These are phyloP conservation scores for Ostrea edulis DNA, from an alignment of 1,140 invertebrate species.

Conservation along the genomic window DNA sequence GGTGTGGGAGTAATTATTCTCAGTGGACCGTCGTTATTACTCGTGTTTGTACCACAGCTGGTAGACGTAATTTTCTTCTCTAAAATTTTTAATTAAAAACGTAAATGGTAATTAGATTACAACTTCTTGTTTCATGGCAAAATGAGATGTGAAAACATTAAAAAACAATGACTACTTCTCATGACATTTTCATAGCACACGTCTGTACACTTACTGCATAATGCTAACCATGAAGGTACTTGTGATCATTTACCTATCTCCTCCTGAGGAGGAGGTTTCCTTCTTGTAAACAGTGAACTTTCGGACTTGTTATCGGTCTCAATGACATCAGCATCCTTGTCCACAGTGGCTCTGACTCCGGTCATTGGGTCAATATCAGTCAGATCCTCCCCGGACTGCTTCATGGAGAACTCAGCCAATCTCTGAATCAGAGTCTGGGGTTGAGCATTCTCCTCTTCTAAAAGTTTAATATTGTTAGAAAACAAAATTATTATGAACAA, in stretches of 20 bases:
- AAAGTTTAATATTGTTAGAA: not conserved
- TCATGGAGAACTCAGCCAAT: constrained; percentile 69
- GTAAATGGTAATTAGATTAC: not conserved
- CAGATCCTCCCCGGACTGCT: constrained; percentile 64
- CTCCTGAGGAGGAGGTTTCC: constrained; percentile 15
- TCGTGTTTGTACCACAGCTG: constrained; percentile 60
- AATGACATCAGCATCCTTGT: constrained; percentile 14
- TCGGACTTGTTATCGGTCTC: not conserved
- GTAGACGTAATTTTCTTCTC: constrained; percentile 46
- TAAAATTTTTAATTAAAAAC: not conserved
- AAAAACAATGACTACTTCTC: not conserved
- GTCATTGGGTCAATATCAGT: constrained; percentile 72
- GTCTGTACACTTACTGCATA: not conserved
- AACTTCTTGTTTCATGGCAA: constrained; percentile 21
- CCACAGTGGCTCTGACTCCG: constrained; percentile 61
- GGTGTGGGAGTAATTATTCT: constrained; percentile 53
- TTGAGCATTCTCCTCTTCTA: constrained; percentile 7
- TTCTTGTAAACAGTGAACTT: constrained; percentile 30
- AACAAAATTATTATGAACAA: too few relatives aligned
- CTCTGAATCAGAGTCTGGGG: constrained; percentile 69
- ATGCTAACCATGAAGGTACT: not conserved
- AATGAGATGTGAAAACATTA: not conserved
- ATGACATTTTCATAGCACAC: not conserved
- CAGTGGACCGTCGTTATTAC: constrained; percentile 40
- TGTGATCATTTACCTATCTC: not conserved